Evolutionary conservation across 2,797 vertebrate species (phyloP).

Genomic region (Acestrorhynchus altus): DNA sequence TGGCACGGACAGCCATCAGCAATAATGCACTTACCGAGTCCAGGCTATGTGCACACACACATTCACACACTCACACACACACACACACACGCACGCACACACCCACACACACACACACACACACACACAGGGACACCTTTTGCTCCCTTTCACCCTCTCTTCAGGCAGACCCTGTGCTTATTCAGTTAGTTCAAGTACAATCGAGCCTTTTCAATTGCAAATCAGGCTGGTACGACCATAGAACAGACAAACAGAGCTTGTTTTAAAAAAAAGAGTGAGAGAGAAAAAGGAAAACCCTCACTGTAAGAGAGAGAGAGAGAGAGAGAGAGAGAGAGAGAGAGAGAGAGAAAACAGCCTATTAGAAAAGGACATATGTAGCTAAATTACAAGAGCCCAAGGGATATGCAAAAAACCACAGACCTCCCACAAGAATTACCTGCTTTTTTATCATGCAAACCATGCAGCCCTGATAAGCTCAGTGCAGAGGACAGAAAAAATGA

Average conservation of each 20-base stretch:
- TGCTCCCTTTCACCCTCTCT: constrained; percentile 68
- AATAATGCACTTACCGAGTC: not conserved
- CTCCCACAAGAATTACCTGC: constrained; percentile 75
- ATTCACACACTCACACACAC: too few relatives aligned
- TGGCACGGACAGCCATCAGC: constrained; percentile 15
- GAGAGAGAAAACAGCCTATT: constrained; percentile 69
- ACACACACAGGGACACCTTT: constrained; percentile 49
- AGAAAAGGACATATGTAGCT: constrained; percentile 80
- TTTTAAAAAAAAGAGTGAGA: constrained; percentile 62
- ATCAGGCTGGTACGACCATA: constrained; percentile 71
- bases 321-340: constrained; percentile 6
- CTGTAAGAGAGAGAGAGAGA: not conserved
- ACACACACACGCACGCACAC: constrained; percentile 28
- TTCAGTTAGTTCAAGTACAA: constrained; percentile 80
- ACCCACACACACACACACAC: not conserved
- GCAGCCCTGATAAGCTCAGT: constrained; percentile 68
- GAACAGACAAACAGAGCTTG: constrained; percentile 72
- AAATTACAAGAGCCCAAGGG: constrained; percentile 77
- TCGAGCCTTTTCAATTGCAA: constrained; percentile 82
- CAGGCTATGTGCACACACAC: too few relatives aligned
- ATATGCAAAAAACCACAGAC: constrained; percentile 77
- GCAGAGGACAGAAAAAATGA: constrained; percentile 18
- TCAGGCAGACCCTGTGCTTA: constrained; percentile 72
- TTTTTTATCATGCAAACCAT: constrained; percentile 77
- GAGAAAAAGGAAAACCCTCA: constrained; percentile 8